Conservation (phyloP, 2,113 vertebrate species). For the Piaya cayana region DNA sequence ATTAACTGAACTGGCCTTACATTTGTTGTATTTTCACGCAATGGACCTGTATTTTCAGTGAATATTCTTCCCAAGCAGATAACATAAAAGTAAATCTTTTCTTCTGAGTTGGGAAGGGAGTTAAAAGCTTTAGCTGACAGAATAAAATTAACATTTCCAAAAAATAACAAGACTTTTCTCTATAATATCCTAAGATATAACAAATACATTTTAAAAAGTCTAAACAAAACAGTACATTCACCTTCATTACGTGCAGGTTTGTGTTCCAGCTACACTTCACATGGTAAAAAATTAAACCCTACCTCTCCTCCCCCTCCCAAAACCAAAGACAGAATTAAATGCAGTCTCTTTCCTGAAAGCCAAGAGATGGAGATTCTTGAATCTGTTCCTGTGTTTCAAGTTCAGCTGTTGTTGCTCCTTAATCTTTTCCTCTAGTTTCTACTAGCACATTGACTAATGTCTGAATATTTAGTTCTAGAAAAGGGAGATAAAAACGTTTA, state of each 20-base stretch:
- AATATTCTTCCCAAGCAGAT: background rate
- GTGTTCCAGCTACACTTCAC: background rate
- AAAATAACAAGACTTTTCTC: background rate
- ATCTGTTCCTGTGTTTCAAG: background rate
- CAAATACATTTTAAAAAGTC: slow-evolving; percentile 46
- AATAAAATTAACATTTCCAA: background rate
- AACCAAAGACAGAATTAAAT: background rate
- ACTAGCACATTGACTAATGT: slow-evolving; percentile 29
- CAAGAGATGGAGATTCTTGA: background rate
- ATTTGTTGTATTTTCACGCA: background rate
- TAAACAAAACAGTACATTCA: slow-evolving; percentile 20
- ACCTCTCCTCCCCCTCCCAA: background rate
- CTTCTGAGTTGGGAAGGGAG: background rate
- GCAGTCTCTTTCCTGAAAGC: background rate
- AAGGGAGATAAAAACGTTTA: background rate
- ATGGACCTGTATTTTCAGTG: background rate
- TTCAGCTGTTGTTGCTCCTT: slow-evolving; percentile 1
- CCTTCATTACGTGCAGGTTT: background rate
- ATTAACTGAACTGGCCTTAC: background rate
- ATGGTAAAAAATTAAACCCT: background rate
- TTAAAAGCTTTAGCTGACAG: background rate
- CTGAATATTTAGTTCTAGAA: slow-evolving; percentile 54
- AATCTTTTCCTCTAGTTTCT: slow-evolving; percentile 42
- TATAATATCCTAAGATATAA: slow-evolving; percentile 17
- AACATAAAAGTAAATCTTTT: background rate